Evolutionary conservation across 2,113 vertebrate species (phyloP).

Genomic region (Corythornis vintsioides): DNA sequence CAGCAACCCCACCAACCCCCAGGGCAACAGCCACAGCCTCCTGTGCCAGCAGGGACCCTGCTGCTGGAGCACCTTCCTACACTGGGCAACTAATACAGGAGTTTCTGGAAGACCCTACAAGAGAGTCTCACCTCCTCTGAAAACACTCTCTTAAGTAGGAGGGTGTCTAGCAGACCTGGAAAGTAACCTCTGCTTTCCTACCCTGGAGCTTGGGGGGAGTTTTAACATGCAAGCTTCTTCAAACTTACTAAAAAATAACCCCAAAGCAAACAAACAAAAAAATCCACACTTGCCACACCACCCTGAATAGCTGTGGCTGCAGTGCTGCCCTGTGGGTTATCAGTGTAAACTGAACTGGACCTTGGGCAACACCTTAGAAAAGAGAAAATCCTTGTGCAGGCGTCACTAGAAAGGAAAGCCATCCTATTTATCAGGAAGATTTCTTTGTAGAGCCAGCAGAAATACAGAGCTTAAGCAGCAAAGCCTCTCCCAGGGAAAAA

Average conservation of each 20-base stretch:
- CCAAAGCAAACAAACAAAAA: not conserved
- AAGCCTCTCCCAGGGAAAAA: not conserved
- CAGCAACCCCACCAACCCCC: too few species aligned
- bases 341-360: not conserved
- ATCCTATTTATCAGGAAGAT: not conserved
- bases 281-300: not conserved
- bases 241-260: not conserved
- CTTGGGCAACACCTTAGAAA: not conserved
- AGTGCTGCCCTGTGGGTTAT: not conserved
- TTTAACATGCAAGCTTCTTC: not conserved
- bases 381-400: not conserved
- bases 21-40: rapidly evolving
- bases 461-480: not conserved
- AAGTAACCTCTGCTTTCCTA: not conserved
- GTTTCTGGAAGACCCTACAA: not conserved
- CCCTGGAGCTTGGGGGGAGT: not conserved
- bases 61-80: not conserved
- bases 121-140: not conserved
- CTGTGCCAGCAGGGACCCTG: not conserved
- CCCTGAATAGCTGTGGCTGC: not conserved
- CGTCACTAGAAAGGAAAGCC: not conserved
- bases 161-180: not conserved
- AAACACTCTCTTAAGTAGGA: not conserved
- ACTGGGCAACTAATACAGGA: too few species aligned
- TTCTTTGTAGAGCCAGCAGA: not conserved